These are phyloP conservation scores for Anseranas semipalmata DNA, from an alignment of 2,113 vertebrate species.

Conservation along the genomic window DNA sequence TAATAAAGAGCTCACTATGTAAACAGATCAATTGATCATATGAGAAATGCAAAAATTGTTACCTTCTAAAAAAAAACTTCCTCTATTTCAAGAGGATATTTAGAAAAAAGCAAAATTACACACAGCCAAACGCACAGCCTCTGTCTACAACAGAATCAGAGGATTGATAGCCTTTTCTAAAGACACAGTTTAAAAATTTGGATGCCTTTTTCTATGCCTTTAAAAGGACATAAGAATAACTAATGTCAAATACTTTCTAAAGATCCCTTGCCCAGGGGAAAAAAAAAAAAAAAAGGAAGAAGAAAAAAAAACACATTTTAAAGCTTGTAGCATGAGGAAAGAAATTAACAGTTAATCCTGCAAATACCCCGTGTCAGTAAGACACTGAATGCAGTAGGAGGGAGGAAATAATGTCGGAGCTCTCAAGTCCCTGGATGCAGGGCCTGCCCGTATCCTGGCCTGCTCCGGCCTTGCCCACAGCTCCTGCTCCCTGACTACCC, in stretches of 20 bases:
- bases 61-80: not conserved
- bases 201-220: not conserved
- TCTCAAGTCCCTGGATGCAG: not conserved
- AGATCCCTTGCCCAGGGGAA: rapidly evolving
- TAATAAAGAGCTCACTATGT: not conserved
- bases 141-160: not conserved
- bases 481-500: not conserved
- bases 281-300: not conserved
- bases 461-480: not conserved
- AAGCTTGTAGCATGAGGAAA: not conserved
- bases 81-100: not conserved
- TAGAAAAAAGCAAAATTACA: not conserved
- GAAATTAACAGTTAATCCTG: not conserved
- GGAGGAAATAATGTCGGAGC: not conserved
- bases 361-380: not conserved
- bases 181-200: not conserved
- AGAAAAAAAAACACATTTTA: not conserved
- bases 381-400: not conserved
- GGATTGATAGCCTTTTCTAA: not conserved
- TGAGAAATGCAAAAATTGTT: not conserved
- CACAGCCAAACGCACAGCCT: not conserved
- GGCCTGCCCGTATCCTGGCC: not conserved
- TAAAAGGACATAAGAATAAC: not conserved
- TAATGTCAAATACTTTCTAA: not conserved
- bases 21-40: not conserved